Evolutionary conservation across 2,797 vertebrate species (phyloP).

Genomic region (Corythornis leucogaster): DNA sequence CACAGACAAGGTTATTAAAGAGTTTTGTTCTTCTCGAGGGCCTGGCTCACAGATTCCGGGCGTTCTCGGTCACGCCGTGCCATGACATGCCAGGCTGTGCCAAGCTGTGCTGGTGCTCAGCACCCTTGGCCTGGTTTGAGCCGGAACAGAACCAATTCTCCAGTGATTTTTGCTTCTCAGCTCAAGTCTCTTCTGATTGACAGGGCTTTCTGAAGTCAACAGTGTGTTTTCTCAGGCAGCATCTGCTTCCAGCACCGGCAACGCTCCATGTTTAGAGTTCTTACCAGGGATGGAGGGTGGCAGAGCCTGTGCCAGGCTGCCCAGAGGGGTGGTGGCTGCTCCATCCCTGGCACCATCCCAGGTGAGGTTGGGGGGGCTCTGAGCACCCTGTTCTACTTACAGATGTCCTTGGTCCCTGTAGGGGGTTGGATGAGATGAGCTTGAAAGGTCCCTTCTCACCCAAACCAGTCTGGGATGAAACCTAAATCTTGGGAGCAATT

Average conservation of each 20-base stretch:
- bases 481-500: too few species aligned
- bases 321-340: neutral
- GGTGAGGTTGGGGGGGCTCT: too few species aligned
- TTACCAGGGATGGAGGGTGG: neutral
- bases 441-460: too few species aligned
- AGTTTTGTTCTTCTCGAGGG: neutral
- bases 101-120: neutral
- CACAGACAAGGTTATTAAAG: neutral
- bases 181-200: neutral
- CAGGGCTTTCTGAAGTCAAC: neutral
- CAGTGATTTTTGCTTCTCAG: neutral
- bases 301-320: neutral
- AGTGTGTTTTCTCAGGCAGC: neutral
- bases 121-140: neutral
- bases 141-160: neutral
- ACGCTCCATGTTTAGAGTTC: neutral
- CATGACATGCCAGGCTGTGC: neutral
- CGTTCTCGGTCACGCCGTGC: rapidly evolving
- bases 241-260: neutral
- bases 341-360: too few species aligned
- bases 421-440: too few species aligned
- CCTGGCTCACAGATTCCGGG: neutral
- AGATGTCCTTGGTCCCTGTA: too few species aligned
- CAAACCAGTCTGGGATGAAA: too few species aligned
- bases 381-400: too few species aligned